Percentiles rank a stretch among this genome's conserved stretches.
Conservation (phyloP, 2,113 vertebrate genomes). For the Rhinolophus sinicus region DNA sequence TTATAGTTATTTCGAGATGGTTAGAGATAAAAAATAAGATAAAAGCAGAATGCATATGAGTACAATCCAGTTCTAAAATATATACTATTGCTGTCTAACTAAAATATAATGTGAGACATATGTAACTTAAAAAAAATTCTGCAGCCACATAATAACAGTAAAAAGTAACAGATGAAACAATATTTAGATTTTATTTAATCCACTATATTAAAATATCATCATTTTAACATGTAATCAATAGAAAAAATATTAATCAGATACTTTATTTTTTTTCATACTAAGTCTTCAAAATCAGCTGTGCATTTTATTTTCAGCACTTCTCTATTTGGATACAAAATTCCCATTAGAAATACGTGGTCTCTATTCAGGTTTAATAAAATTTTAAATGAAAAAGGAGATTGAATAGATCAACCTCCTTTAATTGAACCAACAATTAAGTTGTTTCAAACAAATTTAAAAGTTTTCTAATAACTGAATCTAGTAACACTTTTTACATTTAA, state of each 20-base stretch:
- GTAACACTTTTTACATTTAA: background rate
- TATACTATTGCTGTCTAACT: background rate
- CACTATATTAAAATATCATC: background rate
- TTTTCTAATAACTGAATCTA: background rate
- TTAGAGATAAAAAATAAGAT: background rate
- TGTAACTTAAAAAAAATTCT: background rate
- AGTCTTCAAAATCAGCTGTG: background rate
- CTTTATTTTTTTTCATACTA: background rate
- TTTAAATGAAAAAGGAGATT: background rate
- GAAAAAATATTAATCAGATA: background rate
- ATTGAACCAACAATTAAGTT: background rate
- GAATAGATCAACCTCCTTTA: background rate
- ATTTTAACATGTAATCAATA: background rate
- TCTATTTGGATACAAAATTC: background rate
- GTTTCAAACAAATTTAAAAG: background rate
- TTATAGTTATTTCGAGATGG: background rate
- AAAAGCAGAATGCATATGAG: background rate
- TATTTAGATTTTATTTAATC: background rate
- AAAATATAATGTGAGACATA: background rate
- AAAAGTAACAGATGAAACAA: background rate
- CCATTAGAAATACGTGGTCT: background rate
- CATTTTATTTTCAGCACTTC: background rate
- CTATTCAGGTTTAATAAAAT: background rate
- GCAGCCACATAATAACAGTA: background rate
- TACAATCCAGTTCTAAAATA: background rate